These are phyloP conservation scores for Thamnaconus septentrionalis DNA, from an alignment of 2,113 vertebrate genomes.

Conservation along the genomic window DNA sequence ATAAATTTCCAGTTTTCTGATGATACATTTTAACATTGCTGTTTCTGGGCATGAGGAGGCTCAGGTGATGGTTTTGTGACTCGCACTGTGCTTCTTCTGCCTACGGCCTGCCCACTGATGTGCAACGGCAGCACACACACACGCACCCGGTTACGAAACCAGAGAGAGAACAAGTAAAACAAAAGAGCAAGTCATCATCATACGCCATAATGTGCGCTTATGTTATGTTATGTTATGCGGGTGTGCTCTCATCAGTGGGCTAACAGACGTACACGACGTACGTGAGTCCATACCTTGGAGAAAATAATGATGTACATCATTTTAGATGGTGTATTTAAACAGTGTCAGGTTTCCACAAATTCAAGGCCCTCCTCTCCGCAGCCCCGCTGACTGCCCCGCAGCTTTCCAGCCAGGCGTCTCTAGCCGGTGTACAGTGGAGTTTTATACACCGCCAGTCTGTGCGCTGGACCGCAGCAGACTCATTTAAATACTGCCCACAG, in stretches of 20 bases:
- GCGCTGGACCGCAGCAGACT: conserved; percentile 51
- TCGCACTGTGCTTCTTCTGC: conserved; percentile 25
- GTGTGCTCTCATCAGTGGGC: too few relatives aligned
- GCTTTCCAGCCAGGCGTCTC: conserved; percentile 39
- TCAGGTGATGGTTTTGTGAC: conserved; percentile 10
- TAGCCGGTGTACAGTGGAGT: conserved; percentile 50
- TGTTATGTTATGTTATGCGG: too few relatives aligned
- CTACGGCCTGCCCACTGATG: conserved; percentile 25
- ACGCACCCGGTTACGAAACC: conserved; percentile 7
- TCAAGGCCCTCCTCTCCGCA: background rate
- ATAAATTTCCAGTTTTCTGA: too few relatives aligned
- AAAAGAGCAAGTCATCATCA: too few relatives aligned
- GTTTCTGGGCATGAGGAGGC: too few relatives aligned
- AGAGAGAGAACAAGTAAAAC: background rate
- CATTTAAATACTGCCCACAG: conserved; percentile 70
- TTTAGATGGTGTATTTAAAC: too few relatives aligned
- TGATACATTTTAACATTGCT: too few relatives aligned
- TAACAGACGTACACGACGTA: too few relatives aligned
- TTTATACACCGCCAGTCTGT: conserved; percentile 45
- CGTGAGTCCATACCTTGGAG: too few relatives aligned
- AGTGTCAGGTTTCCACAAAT: too few relatives aligned
- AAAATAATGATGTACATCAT: too few relatives aligned
- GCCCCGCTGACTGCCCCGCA: conserved; percentile 17
- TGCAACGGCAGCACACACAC: conserved; percentile 14
- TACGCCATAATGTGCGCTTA: too few relatives aligned